These are phyloP conservation scores for Leuciscus waleckii DNA, from an alignment of 2,797 vertebrate species.

Conservation along the genomic window DNA sequence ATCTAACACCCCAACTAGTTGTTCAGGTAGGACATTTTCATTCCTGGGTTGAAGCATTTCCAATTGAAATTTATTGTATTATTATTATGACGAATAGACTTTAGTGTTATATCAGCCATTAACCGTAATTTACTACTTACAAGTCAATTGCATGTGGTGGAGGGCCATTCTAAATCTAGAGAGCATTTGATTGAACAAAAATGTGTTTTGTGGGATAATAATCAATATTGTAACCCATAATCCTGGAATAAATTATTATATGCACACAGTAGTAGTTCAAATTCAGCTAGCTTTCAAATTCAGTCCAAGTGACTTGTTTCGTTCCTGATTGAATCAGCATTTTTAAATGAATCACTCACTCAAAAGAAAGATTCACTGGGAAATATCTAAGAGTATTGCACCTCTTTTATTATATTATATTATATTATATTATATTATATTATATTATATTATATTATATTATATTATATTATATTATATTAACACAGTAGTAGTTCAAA, in stretches of 20 bases:
- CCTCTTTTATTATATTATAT: background rate
- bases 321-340: background rate
- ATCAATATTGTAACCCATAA: background rate
- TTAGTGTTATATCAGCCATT: background rate
- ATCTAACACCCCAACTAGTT: background rate
- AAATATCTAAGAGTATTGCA: background rate
- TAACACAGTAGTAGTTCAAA: too few relatives aligned
- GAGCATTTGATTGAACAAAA: background rate
- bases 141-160: background rate
- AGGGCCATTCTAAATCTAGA: background rate
- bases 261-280: too few relatives aligned
- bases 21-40: background rate
- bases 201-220: background rate
- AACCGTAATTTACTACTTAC: background rate
- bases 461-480: too few relatives aligned
- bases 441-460: too few relatives aligned
- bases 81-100: background rate
- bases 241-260: background rate
- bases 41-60: background rate
- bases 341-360: background rate
- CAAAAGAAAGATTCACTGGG: too few relatives aligned
- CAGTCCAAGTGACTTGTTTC: background rate
- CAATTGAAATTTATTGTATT: background rate
- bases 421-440: too few relatives aligned
- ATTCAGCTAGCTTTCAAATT: background rate